These are phyloP conservation scores for Eulimnadia texana DNA, from an alignment of 1,140 invertebrate species.

Conservation along the genomic window DNA sequence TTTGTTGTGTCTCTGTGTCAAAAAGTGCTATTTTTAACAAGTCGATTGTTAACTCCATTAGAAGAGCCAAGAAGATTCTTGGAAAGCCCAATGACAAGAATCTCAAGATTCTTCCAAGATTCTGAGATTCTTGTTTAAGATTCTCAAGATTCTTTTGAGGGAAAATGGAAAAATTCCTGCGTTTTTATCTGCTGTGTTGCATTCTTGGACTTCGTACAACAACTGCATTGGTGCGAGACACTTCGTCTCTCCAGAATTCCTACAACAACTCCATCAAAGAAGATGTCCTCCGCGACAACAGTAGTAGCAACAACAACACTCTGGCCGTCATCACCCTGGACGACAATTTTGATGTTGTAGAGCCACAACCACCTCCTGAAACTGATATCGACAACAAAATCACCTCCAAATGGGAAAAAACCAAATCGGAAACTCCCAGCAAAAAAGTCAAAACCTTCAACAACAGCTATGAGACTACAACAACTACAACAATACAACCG, in stretches of 20 bases:
- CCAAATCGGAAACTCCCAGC: background rate
- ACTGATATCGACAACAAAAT: background rate
- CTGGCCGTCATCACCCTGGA: background rate
- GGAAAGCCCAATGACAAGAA: background rate
- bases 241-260: background rate
- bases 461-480: slow-evolving; percentile 1
- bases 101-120: background rate
- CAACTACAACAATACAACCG: background rate
- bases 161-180: background rate
- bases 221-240: background rate
- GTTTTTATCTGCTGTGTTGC: background rate
- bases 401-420: background rate
- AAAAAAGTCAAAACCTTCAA: background rate
- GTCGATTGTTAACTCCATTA: background rate
- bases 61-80: background rate
- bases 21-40: background rate
- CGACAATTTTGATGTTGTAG: slow-evolving; percentile 9
- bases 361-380: background rate
- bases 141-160: background rate
- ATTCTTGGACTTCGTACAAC: background rate
- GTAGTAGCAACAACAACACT: background rate
- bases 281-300: background rate
- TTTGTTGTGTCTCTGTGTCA: background rate
- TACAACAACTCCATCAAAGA: background rate
- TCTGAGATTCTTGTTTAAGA: background rate